Conservation (phyloP, 1,140 invertebrate species). For the Psilanteris sp. region DNA sequence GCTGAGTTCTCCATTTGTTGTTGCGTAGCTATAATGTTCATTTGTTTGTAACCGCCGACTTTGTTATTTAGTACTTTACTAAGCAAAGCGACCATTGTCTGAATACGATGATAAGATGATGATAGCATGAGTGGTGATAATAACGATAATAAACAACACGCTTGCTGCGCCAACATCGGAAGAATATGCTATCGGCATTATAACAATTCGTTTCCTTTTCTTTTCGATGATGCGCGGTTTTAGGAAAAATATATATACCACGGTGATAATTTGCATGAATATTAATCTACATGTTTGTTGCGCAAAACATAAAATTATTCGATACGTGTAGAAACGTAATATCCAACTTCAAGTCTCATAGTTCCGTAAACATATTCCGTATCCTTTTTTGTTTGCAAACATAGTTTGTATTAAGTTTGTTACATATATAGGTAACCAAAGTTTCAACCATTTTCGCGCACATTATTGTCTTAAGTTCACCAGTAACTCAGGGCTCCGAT, state of each 20-base stretch:
- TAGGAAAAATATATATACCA: slow-evolving; percentile 20
- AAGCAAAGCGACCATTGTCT: slow-evolving; percentile 22
- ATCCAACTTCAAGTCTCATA: too few relatives aligned
- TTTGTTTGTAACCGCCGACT: slow-evolving; percentile 32
- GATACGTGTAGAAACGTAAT: too few relatives aligned
- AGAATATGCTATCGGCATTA: slow-evolving; percentile 15
- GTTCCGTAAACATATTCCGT: too few relatives aligned
- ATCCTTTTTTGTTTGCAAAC: too few relatives aligned
- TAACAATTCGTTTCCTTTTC: slow-evolving; percentile 13
- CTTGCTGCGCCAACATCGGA: background rate
- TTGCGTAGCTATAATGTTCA: slow-evolving; percentile 21
- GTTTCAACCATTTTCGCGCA: slow-evolving; percentile 10
- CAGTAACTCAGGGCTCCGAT: slow-evolving; percentile 22
- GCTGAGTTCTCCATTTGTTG: slow-evolving; percentile 12
- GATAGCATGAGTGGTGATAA: slow-evolving; percentile 26
- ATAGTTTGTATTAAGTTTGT: too few relatives aligned
- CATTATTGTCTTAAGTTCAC: slow-evolving; percentile 24
- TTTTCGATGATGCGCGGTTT: slow-evolving; percentile 12
- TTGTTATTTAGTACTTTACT: slow-evolving; percentile 14
- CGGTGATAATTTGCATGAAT: too few relatives aligned
- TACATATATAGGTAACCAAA: slow-evolving; percentile 4
- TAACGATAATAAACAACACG: slow-evolving; percentile 26
- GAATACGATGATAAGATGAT: slow-evolving; percentile 26
- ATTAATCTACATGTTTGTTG: background rate
- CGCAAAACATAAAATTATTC: slow-evolving; percentile 8